Base-by-base conservation (phyloP, 2,888 invertebrate species). In the Coelopa pilipes region DNA sequence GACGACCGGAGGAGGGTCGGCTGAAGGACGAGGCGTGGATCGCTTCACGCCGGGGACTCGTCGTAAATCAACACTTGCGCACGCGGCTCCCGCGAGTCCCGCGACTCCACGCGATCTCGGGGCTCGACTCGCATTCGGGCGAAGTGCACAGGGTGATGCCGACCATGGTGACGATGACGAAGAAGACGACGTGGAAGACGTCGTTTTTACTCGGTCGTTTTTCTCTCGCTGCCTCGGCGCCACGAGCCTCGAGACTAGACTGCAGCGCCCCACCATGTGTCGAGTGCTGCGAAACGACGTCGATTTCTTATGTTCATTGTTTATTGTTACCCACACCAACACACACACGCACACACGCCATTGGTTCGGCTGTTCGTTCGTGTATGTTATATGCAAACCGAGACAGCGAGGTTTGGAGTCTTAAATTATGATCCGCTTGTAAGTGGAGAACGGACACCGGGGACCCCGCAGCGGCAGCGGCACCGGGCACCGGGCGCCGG, bases 231-330 rank as follows among this genome's bases (percentile, higher is more conserved):
- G 34, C 2, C 34, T 34, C 7, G 2, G 34, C 34, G 34, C 7
- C 34, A 34, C 34, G 17, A n/a, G n/a, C 7, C 34, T 34, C 34
- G 34, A 4, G 34, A 34, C 34, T 62, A 60, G 24, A 60, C 34
- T 62, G 62, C 62, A 34, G 62, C 62, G n/a, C 62, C 24, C 62
- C 21, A 62, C 3, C 62, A 62, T 62, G n/a, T 62, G 62, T 34
- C 34, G 45, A 62, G 62, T 62, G 62, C 62, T 62, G 12, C 24
- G 34, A 45, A 15, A 62, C 10, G 10, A 10, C n/a, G 45, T 34
- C 34, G 45, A 34, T 62, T 19, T 11, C 34, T 62, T 11, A 19
- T 62, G 21, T 45, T 62, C n/a, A 2, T 15, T 45, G 7, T 62
- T 62, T 62, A 4, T 53, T 53, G 10, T 53, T 53, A 53, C 10